A percentile compares a stretch with the other conserved stretches of the same genome.
phyloP scores from a whole-genome alignment of 2,888 invertebrate genomes.

The Stegana nigrithorax region DNA sequence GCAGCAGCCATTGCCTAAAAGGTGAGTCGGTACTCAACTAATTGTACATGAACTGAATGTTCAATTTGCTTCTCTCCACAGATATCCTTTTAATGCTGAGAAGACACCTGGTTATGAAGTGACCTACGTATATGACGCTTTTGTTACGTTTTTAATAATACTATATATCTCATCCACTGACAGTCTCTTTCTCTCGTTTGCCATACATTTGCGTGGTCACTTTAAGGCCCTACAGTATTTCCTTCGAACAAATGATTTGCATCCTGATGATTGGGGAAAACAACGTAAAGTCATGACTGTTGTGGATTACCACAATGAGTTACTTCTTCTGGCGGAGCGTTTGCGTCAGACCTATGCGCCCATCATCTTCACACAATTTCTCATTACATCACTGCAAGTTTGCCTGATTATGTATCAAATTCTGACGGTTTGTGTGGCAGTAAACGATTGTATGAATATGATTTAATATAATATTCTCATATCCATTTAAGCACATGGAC shows the following conservation, averaged over 20 bases:
- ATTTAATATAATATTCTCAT: neutral
- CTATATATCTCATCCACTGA: neutral
- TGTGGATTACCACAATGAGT: neutral
- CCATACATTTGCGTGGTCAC: neutral
- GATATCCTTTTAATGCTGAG: too few relatives aligned
- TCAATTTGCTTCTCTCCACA: too few relatives aligned
- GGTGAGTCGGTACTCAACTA: too few relatives aligned
- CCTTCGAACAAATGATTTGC: neutral
- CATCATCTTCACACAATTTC: neutral
- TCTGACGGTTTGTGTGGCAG: neutral
- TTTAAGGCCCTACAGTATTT: neutral
- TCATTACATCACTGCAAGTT: neutral
- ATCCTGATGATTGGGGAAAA: neutral
- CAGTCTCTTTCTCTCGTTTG: neutral
- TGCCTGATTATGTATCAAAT: neutral
- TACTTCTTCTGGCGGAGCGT: neutral
- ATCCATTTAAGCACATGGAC: neutral
- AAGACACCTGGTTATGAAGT: too few relatives aligned
- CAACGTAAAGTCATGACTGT: neutral
- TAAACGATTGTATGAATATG: neutral
- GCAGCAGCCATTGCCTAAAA: too few relatives aligned
- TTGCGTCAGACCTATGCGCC: neutral
- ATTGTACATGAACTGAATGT: too few relatives aligned
- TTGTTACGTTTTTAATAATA: too few relatives aligned
- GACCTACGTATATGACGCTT: too few relatives aligned